These are phyloP conservation scores for Stomorhina lunata DNA, from an alignment of 2,888 invertebrate genomes.

Conservation along the genomic window DNA sequence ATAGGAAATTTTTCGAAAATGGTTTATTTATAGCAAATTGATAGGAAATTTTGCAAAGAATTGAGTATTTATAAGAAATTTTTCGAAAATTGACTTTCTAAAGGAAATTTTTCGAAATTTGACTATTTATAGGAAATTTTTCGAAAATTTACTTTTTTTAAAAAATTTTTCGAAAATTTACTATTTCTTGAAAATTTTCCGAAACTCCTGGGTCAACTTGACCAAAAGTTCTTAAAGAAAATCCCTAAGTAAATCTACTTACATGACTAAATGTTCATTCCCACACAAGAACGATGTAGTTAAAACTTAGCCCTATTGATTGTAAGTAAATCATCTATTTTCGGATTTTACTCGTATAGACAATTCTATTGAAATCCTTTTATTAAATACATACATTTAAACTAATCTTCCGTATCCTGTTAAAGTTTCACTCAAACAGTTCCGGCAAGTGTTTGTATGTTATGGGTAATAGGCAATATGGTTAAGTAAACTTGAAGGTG, in stretches of 20 bases:
- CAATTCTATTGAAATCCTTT: constrained; percentile 35
- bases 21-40: too few relatives aligned
- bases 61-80: too few relatives aligned
- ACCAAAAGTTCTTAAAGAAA: background rate
- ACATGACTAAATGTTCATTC: constrained; percentile 42
- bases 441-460: constrained; percentile 2
- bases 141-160: too few relatives aligned
- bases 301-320: constrained; percentile 31
- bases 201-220: background rate
- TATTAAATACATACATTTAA: constrained; percentile 11
- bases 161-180: too few relatives aligned
- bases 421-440: background rate
- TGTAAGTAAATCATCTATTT: constrained; percentile 36
- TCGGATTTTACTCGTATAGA: constrained; percentile 32
- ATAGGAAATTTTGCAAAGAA: too few relatives aligned
- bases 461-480: constrained; percentile 42
- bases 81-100: too few relatives aligned
- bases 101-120: too few relatives aligned
- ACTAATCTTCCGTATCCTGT: background rate
- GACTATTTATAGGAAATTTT: too few relatives aligned
- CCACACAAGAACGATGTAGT: too few relatives aligned
- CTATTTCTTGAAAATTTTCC: too few relatives aligned
- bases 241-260: constrained; percentile 54
- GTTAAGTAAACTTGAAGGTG: constrained; percentile 63
- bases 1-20: too few relatives aligned